A percentile compares a stretch with the other conserved stretches of the same genome.
These are phyloP conservation scores for Balaenoptera acutorostrata DNA, from an alignment of 2,113 vertebrate genomes.

Conservation along the genomic window DNA sequence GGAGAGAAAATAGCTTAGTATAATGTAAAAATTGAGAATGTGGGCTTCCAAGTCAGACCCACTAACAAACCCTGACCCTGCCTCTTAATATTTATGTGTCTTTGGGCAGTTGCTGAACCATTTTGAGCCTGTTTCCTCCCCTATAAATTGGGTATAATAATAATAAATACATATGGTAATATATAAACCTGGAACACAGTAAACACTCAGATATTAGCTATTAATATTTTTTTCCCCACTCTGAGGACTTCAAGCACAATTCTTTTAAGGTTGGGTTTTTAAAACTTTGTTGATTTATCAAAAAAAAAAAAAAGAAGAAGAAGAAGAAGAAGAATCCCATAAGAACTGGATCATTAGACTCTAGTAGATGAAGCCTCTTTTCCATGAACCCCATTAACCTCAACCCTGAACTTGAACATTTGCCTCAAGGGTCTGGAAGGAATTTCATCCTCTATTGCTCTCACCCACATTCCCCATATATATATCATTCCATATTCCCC, in stretches of 20 bases:
- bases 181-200: not conserved
- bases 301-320: not conserved
- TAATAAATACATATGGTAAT: not conserved
- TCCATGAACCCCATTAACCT: constrained; percentile 20
- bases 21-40: not conserved
- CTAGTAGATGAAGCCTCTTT: not conserved
- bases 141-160: not conserved
- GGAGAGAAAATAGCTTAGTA: not conserved
- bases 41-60: not conserved
- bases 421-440: constrained; percentile 37
- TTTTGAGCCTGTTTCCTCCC: not conserved
- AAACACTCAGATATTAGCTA: not conserved
- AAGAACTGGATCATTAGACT: not conserved
- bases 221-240: not conserved
- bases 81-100: not conserved
- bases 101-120: not conserved
- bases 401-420: constrained; percentile 58
- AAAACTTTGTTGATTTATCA: not conserved
- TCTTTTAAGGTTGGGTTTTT: constrained; percentile 33
- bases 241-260: not conserved
- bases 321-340: not conserved
- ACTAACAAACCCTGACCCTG: not conserved
- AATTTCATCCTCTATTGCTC: constrained; percentile 49
- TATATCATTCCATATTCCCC: not conserved
- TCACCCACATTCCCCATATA: not conserved